A percentile compares a stretch with the other conserved stretches of the same genome.
phyloP scores from a whole-genome alignment of 2,797 vertebrate genomes.

The Galagoides demidoff region DNA sequence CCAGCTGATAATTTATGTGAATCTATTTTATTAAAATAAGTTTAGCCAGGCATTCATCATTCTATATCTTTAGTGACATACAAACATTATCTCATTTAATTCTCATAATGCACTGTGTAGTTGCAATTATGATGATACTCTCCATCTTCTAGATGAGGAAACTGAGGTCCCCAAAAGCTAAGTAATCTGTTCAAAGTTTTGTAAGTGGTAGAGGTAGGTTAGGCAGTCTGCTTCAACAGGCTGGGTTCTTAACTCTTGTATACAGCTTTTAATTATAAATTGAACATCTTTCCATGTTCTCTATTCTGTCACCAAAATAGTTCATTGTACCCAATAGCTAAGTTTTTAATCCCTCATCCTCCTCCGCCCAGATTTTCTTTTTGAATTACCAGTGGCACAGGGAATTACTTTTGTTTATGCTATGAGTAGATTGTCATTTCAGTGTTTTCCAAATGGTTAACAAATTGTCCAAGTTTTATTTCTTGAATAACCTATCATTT shows the following conservation, averaged over 20 bases:
- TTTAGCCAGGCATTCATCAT: not conserved
- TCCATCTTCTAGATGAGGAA: not conserved
- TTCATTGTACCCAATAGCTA: not conserved
- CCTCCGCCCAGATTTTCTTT: not conserved
- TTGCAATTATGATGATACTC: not conserved
- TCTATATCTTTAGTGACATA: not conserved
- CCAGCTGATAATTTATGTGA: not conserved
- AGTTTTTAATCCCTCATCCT: not conserved
- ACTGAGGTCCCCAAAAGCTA: not conserved
- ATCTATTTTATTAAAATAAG: not conserved
- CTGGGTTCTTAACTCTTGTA: no score
- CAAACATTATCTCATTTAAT: not conserved
- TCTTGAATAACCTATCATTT: not conserved
- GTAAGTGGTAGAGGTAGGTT: not conserved
- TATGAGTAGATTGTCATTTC: not conserved
- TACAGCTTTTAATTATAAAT: not conserved
- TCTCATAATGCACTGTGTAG: not conserved
- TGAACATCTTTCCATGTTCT: not conserved
- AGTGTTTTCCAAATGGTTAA: not conserved
- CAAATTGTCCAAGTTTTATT: not conserved
- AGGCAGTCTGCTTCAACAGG: not conserved
- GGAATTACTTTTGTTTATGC: not conserved
- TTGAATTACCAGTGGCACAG: not conserved
- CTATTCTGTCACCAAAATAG: not conserved
- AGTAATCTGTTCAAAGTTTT: not conserved